A percentile compares a stretch with the other conserved stretches of the same genome.
These are phyloP conservation scores for Dicaeum eximium DNA, from an alignment of 2,113 vertebrate genomes.

Conservation along the genomic window DNA sequence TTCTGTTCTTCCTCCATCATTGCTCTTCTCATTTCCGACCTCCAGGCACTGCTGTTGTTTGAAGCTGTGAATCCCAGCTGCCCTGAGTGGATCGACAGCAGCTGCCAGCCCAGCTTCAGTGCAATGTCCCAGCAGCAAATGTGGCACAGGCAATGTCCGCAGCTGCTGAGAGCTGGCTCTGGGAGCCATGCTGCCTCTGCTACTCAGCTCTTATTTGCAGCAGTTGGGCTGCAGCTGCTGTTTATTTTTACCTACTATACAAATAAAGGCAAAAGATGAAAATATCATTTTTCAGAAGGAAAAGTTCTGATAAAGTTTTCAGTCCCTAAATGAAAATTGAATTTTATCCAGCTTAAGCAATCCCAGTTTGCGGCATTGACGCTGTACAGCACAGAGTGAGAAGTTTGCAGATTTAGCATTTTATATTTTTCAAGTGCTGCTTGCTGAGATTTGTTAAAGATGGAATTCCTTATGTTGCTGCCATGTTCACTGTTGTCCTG, in stretches of 20 bases:
- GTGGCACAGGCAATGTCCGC: accelerated
- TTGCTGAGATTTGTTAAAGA: background rate
- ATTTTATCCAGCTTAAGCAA: background rate
- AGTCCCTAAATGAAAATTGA: background rate
- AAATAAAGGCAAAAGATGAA: background rate
- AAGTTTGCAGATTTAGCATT: background rate
- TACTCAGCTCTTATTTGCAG: background rate
- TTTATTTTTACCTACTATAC: background rate
- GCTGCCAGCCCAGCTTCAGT: background rate
- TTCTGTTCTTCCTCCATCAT: background rate
- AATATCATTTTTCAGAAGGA: background rate
- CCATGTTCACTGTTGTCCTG: background rate
- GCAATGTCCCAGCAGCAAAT: background rate
- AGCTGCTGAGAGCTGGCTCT: accelerated
- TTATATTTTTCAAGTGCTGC: background rate
- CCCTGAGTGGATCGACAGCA: accelerated
- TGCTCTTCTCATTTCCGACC: background rate
- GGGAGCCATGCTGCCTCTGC: background rate
- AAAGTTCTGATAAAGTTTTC: conserved; percentile 4
- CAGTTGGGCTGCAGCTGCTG: background rate
- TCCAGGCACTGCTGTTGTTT: background rate
- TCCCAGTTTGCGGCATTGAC: background rate
- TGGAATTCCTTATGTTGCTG: background rate
- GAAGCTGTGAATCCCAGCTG: background rate
- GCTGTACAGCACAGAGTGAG: background rate